phyloP scores from a whole-genome alignment of 1,140 invertebrate species.

The Apocrypta bakeri region DNA sequence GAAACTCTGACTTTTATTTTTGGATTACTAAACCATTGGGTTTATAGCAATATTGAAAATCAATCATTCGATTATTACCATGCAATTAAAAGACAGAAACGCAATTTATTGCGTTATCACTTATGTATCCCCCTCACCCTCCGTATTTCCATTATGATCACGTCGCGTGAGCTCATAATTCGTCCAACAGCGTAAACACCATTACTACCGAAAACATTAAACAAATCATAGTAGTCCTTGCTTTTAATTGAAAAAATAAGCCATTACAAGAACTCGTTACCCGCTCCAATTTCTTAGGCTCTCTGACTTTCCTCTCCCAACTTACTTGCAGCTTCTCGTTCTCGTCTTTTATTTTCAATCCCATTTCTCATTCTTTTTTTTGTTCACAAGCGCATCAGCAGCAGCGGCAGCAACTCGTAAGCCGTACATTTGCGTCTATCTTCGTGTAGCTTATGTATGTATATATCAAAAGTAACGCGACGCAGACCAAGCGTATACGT shows the following conservation, averaged over 20 bases:
- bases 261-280: neutral
- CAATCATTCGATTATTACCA: no score
- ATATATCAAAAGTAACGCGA: neutral
- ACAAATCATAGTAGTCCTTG: neutral
- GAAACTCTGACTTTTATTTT: no score
- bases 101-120: no score
- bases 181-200: no score
- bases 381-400: no score
- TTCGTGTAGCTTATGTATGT: neutral
- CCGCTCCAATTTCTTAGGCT: neutral
- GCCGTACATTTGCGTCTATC: neutral
- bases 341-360: neutral
- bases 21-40: no score
- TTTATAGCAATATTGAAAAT: no score
- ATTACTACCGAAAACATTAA: neutral
- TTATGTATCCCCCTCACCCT: no score
- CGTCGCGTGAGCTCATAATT: no score
- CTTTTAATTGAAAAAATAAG: constrained; percentile 2
- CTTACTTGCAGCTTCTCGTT: neutral
- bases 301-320: neutral
- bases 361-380: constrained; percentile 25
- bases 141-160: neutral
- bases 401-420: neutral
- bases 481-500: constrained; percentile 68
- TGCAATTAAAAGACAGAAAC: no score